Percentiles rank a stretch among this genome's conserved stretches.
phyloP scores from a whole-genome alignment of 2,113 vertebrate genomes.

The Chlamydotis undulata region DNA sequence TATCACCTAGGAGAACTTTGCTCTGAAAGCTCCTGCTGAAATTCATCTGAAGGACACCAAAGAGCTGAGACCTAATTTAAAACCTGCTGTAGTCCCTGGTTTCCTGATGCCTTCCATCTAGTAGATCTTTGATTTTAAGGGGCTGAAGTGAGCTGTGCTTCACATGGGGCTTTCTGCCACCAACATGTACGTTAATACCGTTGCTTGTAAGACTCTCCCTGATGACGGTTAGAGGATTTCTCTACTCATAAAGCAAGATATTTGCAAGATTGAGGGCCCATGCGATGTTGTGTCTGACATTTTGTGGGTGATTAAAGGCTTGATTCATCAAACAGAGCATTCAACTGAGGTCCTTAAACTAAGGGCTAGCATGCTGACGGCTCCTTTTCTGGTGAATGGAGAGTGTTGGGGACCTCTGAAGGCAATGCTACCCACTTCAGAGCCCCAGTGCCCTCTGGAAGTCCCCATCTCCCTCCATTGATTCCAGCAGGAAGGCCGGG shows the following conservation, averaged over 20 bases:
- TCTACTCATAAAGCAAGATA: not conserved
- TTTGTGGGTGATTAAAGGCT: not conserved
- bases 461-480: not conserved
- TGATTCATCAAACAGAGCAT: not conserved
- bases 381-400: not conserved
- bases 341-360: not conserved
- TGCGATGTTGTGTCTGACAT: not conserved
- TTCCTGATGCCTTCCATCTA: not conserved
- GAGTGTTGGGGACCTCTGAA: not conserved
- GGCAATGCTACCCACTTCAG: not conserved
- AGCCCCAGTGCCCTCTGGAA: not conserved
- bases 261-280: not conserved
- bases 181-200: rapidly evolving
- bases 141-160: rapidly evolving
- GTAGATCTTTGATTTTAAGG: not conserved
- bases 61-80: not conserved
- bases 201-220: not conserved
- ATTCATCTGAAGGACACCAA: not conserved
- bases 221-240: not conserved
- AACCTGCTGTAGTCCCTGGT: not conserved
- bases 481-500: not conserved
- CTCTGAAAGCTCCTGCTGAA: not conserved
- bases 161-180: not conserved
- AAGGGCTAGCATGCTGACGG: not conserved
- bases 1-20: not conserved